Conservation (phyloP, 2,888 invertebrate genomes). For the Galerucella calmariensis region DNA sequence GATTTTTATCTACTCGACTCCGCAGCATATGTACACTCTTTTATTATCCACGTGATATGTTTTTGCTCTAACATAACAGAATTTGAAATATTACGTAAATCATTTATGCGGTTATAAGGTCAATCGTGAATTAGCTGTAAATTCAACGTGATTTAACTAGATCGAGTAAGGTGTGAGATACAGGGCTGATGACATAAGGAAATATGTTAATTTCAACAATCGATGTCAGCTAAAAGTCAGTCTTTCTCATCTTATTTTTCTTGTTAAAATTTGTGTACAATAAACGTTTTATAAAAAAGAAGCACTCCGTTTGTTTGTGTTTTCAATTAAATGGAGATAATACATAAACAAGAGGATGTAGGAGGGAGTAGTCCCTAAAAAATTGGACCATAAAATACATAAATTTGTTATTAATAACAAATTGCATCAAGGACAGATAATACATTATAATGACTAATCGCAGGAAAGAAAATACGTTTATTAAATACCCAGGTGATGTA, state of each 20-base stretch:
- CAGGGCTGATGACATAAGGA: background rate
- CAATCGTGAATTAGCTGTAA: background rate
- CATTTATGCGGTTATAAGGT: background rate
- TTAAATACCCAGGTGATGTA: conserved; percentile 24
- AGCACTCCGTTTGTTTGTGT: too few relatives aligned
- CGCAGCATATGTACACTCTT: background rate
- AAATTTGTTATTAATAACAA: too few relatives aligned
- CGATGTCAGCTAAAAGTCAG: too few relatives aligned
- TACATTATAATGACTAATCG: conserved; percentile 13
- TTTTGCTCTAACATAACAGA: conserved; percentile 9
- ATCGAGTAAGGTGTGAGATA: background rate
- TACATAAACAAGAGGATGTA: too few relatives aligned
- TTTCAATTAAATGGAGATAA: too few relatives aligned
- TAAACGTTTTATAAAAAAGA: too few relatives aligned
- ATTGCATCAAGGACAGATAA: conserved; percentile 19
- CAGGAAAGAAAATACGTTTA: conserved; percentile 16
- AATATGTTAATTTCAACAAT: background rate
- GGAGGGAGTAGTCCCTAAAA: too few relatives aligned
- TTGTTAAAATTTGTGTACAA: too few relatives aligned
- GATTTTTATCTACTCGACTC: background rate
- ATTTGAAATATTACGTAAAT: conserved; percentile 13
- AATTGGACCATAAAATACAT: too few relatives aligned
- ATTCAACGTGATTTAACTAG: background rate
- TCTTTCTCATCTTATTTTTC: too few relatives aligned
- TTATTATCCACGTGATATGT: conserved; percentile 1